phyloP scores from a whole-genome alignment of 2,797 vertebrate genomes.

The Manis crassicaudata region DNA sequence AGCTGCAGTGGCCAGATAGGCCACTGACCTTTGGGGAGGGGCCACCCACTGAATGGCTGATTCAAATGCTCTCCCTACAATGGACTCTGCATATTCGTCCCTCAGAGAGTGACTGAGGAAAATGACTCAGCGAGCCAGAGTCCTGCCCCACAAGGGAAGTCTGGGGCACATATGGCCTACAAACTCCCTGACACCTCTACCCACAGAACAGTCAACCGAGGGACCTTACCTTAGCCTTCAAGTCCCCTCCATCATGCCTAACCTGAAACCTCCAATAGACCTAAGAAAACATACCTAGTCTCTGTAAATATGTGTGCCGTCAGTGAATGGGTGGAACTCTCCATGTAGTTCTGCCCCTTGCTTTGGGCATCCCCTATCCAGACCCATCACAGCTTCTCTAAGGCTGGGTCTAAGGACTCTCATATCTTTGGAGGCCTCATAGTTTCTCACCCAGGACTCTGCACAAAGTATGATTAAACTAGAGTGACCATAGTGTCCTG shows the following conservation, averaged over 20 bases:
- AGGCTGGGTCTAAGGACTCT: background rate
- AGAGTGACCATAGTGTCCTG: background rate
- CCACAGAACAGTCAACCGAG: background rate
- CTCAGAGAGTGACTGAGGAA: constrained; percentile 34
- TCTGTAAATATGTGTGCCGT: background rate
- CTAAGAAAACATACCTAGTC: background rate
- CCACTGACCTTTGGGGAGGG: constrained; percentile 53
- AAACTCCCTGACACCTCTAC: background rate
- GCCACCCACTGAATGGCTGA: constrained; percentile 41
- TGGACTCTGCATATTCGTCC: background rate
- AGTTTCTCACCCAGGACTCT: constrained; percentile 29
- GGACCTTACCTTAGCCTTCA: background rate
- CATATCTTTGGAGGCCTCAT: background rate
- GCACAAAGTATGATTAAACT: constrained; percentile 43
- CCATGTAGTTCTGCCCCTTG: background rate
- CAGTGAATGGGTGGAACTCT: background rate
- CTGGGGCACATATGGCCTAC: background rate
- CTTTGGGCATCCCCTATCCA: background rate
- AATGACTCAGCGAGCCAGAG: constrained; percentile 34
- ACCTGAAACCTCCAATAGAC: background rate
- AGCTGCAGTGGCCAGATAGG: constrained; percentile 66
- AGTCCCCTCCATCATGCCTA: background rate
- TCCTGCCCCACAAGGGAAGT: background rate
- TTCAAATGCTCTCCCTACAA: constrained; percentile 8
- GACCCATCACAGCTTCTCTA: background rate